Evolutionary conservation across 2,888 invertebrate species (phyloP), one percentile per base, ranked within the genome.

Genomic region (Strigamia maritima): DNA sequence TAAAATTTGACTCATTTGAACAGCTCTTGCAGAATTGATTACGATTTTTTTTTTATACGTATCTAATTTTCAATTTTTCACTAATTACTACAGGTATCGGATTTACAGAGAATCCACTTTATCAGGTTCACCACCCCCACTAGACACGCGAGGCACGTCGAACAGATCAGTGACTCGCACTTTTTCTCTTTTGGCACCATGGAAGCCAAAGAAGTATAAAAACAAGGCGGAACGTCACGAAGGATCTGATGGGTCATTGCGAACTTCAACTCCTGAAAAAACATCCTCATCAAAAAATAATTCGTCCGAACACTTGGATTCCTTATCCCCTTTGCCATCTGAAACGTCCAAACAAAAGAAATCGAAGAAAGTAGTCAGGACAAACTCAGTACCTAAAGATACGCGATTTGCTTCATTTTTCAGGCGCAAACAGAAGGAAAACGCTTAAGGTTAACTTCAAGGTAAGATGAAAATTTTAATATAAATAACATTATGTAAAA

Each of bases 161-260:
- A 78, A 75, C 1, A 78, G 60, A 60, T 22, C 78, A 31, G 78
- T 78, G 65, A 78, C 78, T 19, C 85, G 88, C 78, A 93, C 93
- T 81, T 93, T 94, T 83, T 93, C 93, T 3, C 91, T 94, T 82
- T 89, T 94, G 84, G 93, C 94, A 0, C 94, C 94, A 3, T 94
- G 94, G 94, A 91, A 91, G 80, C 94, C 94, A 2, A 89, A 91
- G 81, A 91, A 92, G 83, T 89, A 90, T 83, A 89, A 89, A 83
- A 93, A 93, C 83, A 90, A 90, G 79, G 90, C 91, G 84, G 93
- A 93, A 12, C 49, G 60, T 35, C 70, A 44, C 19, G 35, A 60
- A 19, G 44, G 75, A 19, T 76, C 19, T 19, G 77, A 76, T 14
- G 38, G 77, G 19, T 76, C 80, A 31, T 31, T 65, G 35, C 76